These are phyloP conservation scores for Limnothrissa miodon DNA, from an alignment of 2,113 vertebrate species.

Conservation along the genomic window DNA sequence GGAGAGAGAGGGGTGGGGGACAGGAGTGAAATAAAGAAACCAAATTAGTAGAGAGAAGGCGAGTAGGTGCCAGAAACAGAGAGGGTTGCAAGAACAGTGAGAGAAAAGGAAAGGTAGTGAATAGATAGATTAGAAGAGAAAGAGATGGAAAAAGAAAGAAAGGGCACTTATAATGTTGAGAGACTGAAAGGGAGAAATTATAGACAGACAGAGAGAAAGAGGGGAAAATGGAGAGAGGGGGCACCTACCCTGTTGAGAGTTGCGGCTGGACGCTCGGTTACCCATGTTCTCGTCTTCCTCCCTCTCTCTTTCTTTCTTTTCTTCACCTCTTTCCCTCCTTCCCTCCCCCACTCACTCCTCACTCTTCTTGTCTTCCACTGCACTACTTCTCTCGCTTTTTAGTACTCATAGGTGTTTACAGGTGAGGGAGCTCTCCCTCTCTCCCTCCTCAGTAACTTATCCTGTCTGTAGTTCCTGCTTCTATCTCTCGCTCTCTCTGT, in stretches of 20 bases:
- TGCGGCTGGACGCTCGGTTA: slow-evolving; percentile 64
- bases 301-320: background rate
- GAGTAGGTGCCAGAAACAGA: slow-evolving; percentile 24
- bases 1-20: background rate
- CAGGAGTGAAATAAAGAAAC: too few relatives aligned
- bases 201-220: slow-evolving; percentile 12
- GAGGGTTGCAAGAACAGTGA: too few relatives aligned
- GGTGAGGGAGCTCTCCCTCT: slow-evolving; percentile 27
- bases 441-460: slow-evolving; percentile 27
- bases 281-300: slow-evolving; percentile 63
- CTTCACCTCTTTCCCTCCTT: background rate
- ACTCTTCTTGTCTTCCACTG: slow-evolving; percentile 12
- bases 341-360: background rate
- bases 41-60: slow-evolving; percentile 27
- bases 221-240: background rate
- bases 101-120: background rate
- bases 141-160: background rate
- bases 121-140: background rate
- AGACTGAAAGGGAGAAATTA: slow-evolving; percentile 19
- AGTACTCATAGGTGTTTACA: slow-evolving; percentile 50
- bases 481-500: background rate
- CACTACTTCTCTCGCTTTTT: slow-evolving; percentile 49
- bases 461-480: background rate
- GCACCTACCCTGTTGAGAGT: slow-evolving; percentile 65
- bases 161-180: too few relatives aligned